phyloP scores from a whole-genome alignment of 2,888 invertebrate species.

The Aleiodes leptofemur region DNA sequence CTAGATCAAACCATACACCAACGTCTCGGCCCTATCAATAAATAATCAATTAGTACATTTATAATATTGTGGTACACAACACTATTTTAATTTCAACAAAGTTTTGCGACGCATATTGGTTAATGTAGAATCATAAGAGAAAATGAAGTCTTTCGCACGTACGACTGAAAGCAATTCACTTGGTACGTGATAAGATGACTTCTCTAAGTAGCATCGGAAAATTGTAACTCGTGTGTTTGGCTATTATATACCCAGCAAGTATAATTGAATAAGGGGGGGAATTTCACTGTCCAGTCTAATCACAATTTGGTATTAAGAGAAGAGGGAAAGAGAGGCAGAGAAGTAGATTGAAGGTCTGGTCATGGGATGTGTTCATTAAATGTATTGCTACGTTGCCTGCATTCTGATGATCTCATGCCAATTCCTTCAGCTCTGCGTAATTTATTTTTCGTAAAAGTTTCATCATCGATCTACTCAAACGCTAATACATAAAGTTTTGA shows the following conservation, averaged over 20 bases:
- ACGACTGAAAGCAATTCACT: constrained; percentile 32
- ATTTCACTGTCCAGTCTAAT: constrained; percentile 67
- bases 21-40: too few relatives aligned
- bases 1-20: too few relatives aligned
- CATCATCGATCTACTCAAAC: constrained; percentile 1
- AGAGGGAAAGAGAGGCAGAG: neutral
- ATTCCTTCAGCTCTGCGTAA: constrained; percentile 1
- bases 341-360: neutral
- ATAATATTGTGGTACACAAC: too few relatives aligned
- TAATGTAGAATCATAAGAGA: too few relatives aligned
- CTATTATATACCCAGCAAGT: constrained; percentile 23
- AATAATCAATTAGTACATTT: too few relatives aligned
- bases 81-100: too few relatives aligned
- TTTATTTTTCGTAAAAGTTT: constrained; percentile 26
- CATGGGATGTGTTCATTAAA: constrained; percentile 34
- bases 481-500: neutral
- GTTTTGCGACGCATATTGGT: too few relatives aligned
- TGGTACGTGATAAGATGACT: constrained; percentile 30
- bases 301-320: constrained; percentile 62
- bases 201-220: constrained; percentile 32
- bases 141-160: constrained; percentile 26
- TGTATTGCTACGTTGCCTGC: constrained; percentile 19
- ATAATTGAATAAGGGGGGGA: constrained; percentile 39
- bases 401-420: constrained; percentile 26
- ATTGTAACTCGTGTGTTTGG: constrained; percentile 36